Evolutionary conservation across 2,797 vertebrate species (phyloP).

Genomic region (Tapera naevia): DNA sequence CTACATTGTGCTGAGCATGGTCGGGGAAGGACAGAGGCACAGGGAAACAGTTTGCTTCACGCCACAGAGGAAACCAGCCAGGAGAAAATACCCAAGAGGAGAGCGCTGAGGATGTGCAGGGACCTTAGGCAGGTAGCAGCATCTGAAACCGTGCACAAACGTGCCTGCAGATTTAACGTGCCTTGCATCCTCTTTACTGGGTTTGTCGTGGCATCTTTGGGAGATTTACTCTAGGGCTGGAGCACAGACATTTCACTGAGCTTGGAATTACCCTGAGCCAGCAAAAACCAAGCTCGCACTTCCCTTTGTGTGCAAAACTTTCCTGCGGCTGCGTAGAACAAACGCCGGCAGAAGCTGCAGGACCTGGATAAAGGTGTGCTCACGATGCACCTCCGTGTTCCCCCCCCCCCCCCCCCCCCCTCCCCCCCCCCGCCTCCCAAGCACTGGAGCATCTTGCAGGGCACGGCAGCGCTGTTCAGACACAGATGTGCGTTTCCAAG

Average conservation of each 20-base stretch:
- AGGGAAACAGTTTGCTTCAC: background rate
- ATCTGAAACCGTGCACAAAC: background rate
- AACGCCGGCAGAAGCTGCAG: background rate
- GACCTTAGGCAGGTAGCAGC: background rate
- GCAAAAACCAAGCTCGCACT: background rate
- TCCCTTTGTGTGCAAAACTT: constrained; percentile 10
- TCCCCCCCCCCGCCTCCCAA: background rate
- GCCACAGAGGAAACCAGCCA: background rate
- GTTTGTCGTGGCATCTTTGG: background rate
- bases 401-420: too few relatives aligned
- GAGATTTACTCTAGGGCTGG: background rate
- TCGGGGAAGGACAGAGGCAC: background rate
- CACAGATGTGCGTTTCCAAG: background rate
- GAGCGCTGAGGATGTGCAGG: background rate
- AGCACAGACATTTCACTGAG: background rate
- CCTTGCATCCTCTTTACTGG: background rate
- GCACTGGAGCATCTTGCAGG: background rate
- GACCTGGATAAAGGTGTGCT: background rate
- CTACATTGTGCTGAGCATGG: background rate
- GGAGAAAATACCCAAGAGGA: background rate
- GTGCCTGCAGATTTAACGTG: background rate
- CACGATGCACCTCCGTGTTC: background rate
- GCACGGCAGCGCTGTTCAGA: background rate
- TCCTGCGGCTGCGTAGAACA: background rate
- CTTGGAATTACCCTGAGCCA: constrained; percentile 6